Conservation (phyloP, 2,888 invertebrate species). For the Allolobophora icterica region DNA sequence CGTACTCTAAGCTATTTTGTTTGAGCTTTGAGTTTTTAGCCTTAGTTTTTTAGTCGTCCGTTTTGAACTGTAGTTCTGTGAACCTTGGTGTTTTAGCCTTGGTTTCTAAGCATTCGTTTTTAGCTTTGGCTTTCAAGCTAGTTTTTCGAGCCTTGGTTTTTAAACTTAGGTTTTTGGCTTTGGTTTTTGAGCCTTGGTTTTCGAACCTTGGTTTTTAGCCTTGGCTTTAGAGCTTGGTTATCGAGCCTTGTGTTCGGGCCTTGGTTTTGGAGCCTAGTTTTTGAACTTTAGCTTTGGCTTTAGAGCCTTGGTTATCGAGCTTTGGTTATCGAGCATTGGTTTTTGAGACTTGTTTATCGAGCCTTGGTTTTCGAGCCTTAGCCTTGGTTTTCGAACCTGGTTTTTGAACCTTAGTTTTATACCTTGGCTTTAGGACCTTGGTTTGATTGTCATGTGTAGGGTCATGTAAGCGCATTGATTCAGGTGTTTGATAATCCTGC, state of each 20-base stretch:
- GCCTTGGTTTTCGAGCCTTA: not conserved
- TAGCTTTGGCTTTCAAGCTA: not conserved
- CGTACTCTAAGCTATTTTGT: no score
- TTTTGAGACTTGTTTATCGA: not conserved
- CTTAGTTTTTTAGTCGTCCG: no score
- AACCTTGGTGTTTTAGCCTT: no score
- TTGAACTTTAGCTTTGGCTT: not conserved
- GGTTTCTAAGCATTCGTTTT: no score
- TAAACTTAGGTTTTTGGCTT: no score
- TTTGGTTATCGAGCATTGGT: not conserved
- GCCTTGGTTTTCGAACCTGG: not conserved
- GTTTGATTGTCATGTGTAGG: not conserved
- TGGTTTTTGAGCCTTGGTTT: no score
- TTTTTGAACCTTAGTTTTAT: no score
- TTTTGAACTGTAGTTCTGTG: no score
- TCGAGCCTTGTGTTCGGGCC: not conserved
- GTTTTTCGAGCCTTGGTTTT: no score
- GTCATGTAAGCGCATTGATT: not conserved
- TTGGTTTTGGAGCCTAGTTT: not conserved
- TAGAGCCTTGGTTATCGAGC: not conserved
- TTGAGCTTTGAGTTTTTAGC: no score
- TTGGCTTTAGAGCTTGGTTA: not conserved
- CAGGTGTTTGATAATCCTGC: not conserved
- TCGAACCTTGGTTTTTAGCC: not conserved
- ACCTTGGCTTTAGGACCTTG: not conserved